Conservation (phyloP, 2,113 vertebrate species). For the Bubo scandiacus region DNA sequence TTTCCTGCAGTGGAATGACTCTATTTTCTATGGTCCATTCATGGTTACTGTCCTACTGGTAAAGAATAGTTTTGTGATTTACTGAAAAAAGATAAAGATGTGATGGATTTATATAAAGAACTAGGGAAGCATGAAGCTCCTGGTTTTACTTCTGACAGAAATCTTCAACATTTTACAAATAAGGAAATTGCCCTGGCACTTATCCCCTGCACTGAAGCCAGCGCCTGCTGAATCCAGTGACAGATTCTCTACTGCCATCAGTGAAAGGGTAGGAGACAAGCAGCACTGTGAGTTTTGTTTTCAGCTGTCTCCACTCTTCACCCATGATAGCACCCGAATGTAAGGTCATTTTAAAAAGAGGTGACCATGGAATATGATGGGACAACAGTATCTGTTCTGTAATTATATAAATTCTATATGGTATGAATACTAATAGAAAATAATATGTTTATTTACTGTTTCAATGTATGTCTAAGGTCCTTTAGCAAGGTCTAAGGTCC, state of each 20-base stretch:
- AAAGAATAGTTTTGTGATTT: neutral
- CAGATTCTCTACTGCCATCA: neutral
- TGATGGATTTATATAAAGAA: neutral
- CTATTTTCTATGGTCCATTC: neutral
- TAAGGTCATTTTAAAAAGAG: neutral
- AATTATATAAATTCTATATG: neutral
- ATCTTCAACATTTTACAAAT: neutral
- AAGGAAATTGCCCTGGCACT: neutral
- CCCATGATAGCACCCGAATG: fast-evolving
- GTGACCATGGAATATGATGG: neutral
- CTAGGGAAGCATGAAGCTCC: neutral
- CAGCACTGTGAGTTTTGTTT: neutral
- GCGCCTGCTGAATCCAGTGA: neutral
- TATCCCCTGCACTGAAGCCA: neutral
- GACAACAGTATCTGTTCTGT: neutral
- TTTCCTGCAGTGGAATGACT: neutral
- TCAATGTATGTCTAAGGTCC: neutral
- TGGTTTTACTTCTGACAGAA: neutral
- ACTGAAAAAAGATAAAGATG: neutral
- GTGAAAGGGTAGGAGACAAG: neutral
- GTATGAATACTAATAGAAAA: neutral
- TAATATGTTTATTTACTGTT: neutral
- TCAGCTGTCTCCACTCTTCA: neutral
- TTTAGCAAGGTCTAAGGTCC: neutral
- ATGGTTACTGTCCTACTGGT: neutral